Evolutionary conservation across 1,140 invertebrate genomes (phyloP).

Genomic region (Micrasema longulum): DNA sequence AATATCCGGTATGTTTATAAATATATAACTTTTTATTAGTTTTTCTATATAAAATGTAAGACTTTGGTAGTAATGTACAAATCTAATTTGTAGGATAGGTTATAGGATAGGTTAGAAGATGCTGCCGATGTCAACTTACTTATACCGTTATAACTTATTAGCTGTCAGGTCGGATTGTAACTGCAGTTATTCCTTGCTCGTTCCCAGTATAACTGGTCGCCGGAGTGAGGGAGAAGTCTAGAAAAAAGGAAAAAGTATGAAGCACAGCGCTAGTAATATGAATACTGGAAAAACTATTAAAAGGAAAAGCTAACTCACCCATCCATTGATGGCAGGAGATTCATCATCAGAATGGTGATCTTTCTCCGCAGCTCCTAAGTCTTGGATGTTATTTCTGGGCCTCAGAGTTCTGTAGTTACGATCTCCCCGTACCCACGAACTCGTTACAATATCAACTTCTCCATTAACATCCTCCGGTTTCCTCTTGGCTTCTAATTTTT

Average conservation of each 20-base stretch:
- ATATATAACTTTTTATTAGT: constrained; percentile 37
- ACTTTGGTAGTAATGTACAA: constrained; percentile 49
- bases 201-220: constrained; percentile 44
- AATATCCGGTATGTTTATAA: constrained; percentile 23
- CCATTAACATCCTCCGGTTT: constrained; percentile 7
- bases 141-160: background rate
- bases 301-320: constrained; percentile 44
- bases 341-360: constrained; percentile 53
- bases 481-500: constrained; percentile 10
- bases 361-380: constrained; percentile 24
- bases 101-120: constrained; percentile 10
- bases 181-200: constrained; percentile 12
- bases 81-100: constrained; percentile 34
- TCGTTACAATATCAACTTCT: constrained; percentile 22
- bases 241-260: constrained; percentile 6
- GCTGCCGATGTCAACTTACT: constrained; percentile 14
- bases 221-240: constrained; percentile 49
- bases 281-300: too few species aligned
- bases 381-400: constrained; percentile 28
- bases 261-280: too few species aligned
- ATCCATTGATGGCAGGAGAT: constrained; percentile 40
- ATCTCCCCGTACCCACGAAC: constrained; percentile 43
- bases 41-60: constrained; percentile 40
- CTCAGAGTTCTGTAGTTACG: constrained; percentile 43
- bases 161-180: background rate